Base-by-base conservation (phyloP, 2,113 vertebrate genomes). In the Cinclus mexicanus region DNA sequence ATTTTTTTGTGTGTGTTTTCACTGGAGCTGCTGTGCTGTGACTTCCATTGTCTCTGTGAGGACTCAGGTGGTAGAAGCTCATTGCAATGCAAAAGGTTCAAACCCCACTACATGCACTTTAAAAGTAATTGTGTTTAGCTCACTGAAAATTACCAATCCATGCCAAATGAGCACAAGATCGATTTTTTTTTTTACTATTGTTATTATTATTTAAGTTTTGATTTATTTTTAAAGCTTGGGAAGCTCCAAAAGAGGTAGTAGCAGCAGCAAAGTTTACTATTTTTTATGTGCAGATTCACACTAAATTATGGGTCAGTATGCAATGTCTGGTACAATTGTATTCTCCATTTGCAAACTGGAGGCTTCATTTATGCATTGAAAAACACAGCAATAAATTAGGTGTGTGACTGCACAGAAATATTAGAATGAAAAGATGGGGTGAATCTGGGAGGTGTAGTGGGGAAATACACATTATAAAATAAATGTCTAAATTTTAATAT, bases 401-500 rank as follows among this genome's bases (percentile, higher is more conserved):
- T 96, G 93, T 82, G 81, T 97, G 96, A 97, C 44, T 84, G n/a
- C 37, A 84, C 59, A 92, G 89, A 95, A 97, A 95, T 97, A 97
- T 93, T 94, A 88, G 84, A 97, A 82, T 91, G 80, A 95, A 97
- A 81, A 95, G 83, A 87, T 95, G 65, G 31, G 31, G 75, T 93
- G 68, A 74, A 80, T 92, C 85, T 83, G 89, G 76, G 92, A 95
- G 95, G 81, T 95, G 70, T 23, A 11, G 55, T 89, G 50, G 95
- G 88, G 87, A 97, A 97, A 96, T 91, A 89, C 82, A 83, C 83
- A 83, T 74, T 94, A 97, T 86, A 96, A 90, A 96, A 92, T 91
- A 96, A 96, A 97, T 94, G 83, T 83, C 93, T 94, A 77, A 79
- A 60, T 97, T 97, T 97, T 97, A 96, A 94, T 98, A 95, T 97